Percentiles rank a stretch among this genome's conserved stretches.
Conservation (phyloP, 2,797 vertebrate genomes). For the Scarus forsteni region DNA sequence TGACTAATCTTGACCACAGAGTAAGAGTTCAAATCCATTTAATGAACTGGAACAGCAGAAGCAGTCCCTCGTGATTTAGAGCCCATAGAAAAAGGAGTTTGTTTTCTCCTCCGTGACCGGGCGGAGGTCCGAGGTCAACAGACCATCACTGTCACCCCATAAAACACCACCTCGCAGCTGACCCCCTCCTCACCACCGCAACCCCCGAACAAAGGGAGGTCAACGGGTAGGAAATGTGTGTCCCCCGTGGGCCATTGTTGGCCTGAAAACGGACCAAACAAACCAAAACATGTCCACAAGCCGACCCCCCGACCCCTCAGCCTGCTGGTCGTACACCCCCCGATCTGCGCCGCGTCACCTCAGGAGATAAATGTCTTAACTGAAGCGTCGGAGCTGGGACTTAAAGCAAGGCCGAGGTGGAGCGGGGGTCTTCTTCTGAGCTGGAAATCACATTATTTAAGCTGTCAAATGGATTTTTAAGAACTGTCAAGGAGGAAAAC, state of each 20-base stretch:
- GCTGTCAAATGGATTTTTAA: background rate
- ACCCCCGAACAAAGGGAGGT: conserved; percentile 68
- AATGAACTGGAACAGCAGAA: conserved; percentile 59
- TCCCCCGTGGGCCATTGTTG: conserved; percentile 50
- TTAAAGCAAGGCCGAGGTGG: background rate
- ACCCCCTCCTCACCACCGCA: conserved; percentile 41
- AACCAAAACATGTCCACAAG: conserved; percentile 60
- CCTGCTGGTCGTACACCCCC: conserved; percentile 36
- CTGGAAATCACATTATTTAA: background rate
- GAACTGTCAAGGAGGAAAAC: background rate
- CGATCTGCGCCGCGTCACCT: background rate
- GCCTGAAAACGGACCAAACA: conserved; percentile 50
- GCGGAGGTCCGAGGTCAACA: conserved; percentile 57
- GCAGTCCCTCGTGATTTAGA: conserved; percentile 52
- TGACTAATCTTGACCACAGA: conserved; percentile 58
- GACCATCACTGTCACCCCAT: conserved; percentile 58
- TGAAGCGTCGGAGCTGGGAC: background rate
- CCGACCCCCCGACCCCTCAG: conserved; percentile 60
- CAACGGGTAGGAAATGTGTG: conserved; percentile 60
- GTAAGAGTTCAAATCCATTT: conserved; percentile 63
- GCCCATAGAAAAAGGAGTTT: conserved; percentile 63
- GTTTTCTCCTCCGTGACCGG: conserved; percentile 56
- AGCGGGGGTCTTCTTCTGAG: no score
- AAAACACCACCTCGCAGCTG: conserved; percentile 52
- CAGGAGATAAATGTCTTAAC: conserved; percentile 13